phyloP scores from a whole-genome alignment of 2,113 vertebrate genomes.

The Seriola dumerili region DNA sequence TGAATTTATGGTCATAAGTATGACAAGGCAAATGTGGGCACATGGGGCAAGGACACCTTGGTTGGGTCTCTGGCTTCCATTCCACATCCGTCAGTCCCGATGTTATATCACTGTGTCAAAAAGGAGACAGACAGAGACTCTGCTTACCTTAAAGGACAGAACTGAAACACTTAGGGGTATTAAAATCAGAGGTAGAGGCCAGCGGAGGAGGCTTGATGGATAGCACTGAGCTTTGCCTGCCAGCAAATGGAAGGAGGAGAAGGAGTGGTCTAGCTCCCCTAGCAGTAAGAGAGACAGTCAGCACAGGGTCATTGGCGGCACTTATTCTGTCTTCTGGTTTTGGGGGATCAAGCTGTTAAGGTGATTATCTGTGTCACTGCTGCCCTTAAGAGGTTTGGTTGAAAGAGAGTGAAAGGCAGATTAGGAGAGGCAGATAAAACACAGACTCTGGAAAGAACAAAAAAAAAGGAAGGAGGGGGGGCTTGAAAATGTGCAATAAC shows the following conservation, averaged over 20 bases:
- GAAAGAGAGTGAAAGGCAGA: slow-evolving; percentile 15
- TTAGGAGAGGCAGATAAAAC: slow-evolving; percentile 28
- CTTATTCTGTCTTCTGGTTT: slow-evolving; percentile 38
- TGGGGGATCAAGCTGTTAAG: slow-evolving; percentile 22
- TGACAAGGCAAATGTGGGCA: slow-evolving; percentile 39
- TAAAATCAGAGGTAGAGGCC: slow-evolving; percentile 74
- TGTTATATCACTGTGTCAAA: slow-evolving; percentile 44
- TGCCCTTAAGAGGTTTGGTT: slow-evolving; percentile 39
- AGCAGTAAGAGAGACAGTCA: slow-evolving; percentile 32
- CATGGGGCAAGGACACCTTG: slow-evolving; percentile 73
- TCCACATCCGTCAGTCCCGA: slow-evolving; percentile 52
- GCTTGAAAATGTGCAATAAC: neutral
- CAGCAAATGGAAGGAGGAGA: slow-evolving; percentile 44
- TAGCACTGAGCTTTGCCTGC: slow-evolving; percentile 46
- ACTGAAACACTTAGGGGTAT: slow-evolving; percentile 84
- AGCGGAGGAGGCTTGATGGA: slow-evolving; percentile 70
- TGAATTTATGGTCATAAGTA: neutral
- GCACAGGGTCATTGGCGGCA: slow-evolving; percentile 23
- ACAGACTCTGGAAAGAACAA: neutral
- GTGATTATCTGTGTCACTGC: slow-evolving; percentile 50
- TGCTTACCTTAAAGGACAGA: slow-evolving; percentile 67
- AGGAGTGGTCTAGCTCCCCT: slow-evolving; percentile 20
- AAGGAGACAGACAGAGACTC: slow-evolving; percentile 40
- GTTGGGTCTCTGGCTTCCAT: slow-evolving; percentile 36
- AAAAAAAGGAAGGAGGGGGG: too few species aligned